A percentile compares a stretch with the other conserved stretches of the same genome.
These are phyloP conservation scores for Cephus nigrinus DNA, from an alignment of 2,888 invertebrate species.

Conservation along the genomic window DNA sequence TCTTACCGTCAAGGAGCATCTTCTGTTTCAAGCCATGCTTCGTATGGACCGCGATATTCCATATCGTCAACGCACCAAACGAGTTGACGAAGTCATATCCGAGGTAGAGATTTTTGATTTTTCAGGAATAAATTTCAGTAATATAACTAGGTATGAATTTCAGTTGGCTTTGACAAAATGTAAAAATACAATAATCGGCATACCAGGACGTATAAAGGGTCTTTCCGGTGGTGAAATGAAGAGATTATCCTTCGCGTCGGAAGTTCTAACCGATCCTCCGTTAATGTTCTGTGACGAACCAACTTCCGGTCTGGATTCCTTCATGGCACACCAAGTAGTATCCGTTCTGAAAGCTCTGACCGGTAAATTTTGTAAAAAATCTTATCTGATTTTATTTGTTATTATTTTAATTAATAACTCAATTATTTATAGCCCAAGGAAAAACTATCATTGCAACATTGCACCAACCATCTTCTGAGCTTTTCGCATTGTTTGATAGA, in stretches of 20 bases:
- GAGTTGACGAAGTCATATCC: constrained; percentile 88
- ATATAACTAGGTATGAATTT: constrained; percentile 18
- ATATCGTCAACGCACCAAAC: constrained; percentile 77
- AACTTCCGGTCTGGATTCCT: constrained; percentile 95
- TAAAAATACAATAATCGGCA: constrained; percentile 90
- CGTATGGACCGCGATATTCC: constrained; percentile 85
- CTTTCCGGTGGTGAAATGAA: constrained; percentile 98
- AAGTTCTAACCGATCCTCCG: constrained; percentile 94
- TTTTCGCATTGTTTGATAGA: constrained; percentile 91
- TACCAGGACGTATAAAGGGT: constrained; percentile 87
- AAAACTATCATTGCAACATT: constrained; percentile 94
- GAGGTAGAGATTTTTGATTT: constrained; percentile 70
- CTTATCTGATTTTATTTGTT: neutral
- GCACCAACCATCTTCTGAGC: constrained; percentile 94
- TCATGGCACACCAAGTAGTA: constrained; percentile 93
- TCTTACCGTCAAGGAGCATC: constrained; percentile 88
- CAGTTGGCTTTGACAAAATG: constrained; percentile 90
- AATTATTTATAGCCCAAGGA: constrained; percentile 70
- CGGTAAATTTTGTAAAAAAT: neutral
- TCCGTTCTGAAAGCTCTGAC: constrained; percentile 78
- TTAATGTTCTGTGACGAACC: constrained; percentile 98
- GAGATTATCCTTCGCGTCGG: constrained; percentile 95
- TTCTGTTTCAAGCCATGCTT: constrained; percentile 86
- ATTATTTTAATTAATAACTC: neutral
- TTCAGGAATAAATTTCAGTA: neutral